Conservation (phyloP, 2,797 vertebrate species). For the Molossus alvarezi region DNA sequence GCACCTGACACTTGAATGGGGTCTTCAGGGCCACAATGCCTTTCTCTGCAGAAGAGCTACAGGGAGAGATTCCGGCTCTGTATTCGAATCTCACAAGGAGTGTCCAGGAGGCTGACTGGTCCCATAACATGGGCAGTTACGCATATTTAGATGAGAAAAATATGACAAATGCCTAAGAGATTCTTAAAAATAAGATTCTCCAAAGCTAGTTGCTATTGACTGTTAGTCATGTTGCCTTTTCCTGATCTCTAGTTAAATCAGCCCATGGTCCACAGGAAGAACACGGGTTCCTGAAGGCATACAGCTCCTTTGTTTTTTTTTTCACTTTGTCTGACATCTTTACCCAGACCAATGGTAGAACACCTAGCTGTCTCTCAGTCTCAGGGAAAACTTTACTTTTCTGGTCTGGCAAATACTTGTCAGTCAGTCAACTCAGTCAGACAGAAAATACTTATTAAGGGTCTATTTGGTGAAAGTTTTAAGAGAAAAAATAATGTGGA, state of each 20-base stretch:
- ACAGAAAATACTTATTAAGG: background rate
- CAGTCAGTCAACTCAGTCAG: background rate
- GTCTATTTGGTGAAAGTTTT: background rate
- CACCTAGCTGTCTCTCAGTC: background rate
- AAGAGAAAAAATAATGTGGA: background rate
- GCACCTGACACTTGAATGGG: background rate
- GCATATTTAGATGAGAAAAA: constrained; percentile 8
- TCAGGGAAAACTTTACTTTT: background rate
- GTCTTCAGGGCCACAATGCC: no score
- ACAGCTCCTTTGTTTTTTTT: background rate
- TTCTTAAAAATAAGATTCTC: background rate
- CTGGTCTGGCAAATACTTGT: background rate
- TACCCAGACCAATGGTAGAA: background rate
- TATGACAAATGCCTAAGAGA: background rate
- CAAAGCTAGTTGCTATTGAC: background rate
- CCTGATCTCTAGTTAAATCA: background rate
- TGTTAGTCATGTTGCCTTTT: background rate
- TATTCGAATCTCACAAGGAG: background rate
- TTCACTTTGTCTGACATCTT: background rate
- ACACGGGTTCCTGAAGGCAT: background rate
- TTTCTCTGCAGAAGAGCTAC: background rate
- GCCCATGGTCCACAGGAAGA: background rate
- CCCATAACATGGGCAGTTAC: no score
- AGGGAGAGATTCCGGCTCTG: no score
- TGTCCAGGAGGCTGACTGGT: background rate